These are phyloP conservation scores for Thermophis baileyi DNA, from an alignment of 2,113 vertebrate species.

Conservation along the genomic window DNA sequence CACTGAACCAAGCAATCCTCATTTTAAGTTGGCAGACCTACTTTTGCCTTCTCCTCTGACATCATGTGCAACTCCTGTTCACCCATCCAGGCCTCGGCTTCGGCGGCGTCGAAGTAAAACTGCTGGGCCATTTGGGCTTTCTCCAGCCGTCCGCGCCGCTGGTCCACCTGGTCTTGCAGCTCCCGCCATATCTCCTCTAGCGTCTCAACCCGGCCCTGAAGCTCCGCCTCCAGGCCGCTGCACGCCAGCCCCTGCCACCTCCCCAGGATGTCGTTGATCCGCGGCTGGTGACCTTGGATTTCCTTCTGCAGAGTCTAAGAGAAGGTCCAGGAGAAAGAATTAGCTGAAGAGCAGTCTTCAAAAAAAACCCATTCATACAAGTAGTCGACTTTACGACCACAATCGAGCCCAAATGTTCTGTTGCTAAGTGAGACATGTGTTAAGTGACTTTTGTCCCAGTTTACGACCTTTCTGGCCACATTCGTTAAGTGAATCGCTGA, in stretches of 20 bases:
- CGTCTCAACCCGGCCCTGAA: slow-evolving; percentile 74
- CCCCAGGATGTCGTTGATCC: slow-evolving; percentile 83
- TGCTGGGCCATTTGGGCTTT: slow-evolving; percentile 85
- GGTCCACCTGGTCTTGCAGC: slow-evolving; percentile 77
- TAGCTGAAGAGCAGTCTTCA: not conserved
- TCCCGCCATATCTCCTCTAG: slow-evolving; percentile 80
- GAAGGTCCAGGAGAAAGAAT: not conserved
- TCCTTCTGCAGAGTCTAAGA: slow-evolving; percentile 89
- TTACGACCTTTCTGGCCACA: no score
- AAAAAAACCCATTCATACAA: no score
- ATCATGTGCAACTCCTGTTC: slow-evolving; percentile 96
- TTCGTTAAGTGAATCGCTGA: no score
- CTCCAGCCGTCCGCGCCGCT: slow-evolving; percentile 75
- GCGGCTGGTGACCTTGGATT: slow-evolving; percentile 90
- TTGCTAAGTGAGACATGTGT: no score
- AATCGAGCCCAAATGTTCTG: no score
- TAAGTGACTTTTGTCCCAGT: no score
- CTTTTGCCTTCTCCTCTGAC: slow-evolving; percentile 93
- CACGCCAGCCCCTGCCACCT: slow-evolving; percentile 69
- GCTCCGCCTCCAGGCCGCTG: slow-evolving; percentile 67
- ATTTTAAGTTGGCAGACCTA: slow-evolving; percentile 37
- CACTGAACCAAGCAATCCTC: not conserved
- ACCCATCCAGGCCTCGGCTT: slow-evolving; percentile 94
- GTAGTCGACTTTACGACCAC: no score
- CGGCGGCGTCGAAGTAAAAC: slow-evolving; percentile 85